Percentiles rank a stretch among this genome's conserved stretches.
phyloP scores from a whole-genome alignment of 2,797 vertebrate species.

The Lithobates sylvaticus region DNA sequence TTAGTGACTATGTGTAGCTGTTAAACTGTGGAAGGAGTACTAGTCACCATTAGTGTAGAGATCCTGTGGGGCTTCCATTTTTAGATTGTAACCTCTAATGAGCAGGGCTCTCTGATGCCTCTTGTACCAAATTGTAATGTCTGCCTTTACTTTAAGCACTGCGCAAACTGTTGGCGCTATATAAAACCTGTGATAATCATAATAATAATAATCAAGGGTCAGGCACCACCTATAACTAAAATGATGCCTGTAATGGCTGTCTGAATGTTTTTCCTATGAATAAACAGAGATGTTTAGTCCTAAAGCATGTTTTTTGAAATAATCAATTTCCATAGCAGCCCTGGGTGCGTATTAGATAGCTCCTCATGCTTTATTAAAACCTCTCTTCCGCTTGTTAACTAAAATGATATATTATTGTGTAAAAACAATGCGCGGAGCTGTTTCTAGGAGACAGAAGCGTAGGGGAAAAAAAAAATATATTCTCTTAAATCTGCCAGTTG shows the following conservation, averaged over 20 bases:
- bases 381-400: conserved; percentile 32
- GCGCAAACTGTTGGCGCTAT: too few species aligned
- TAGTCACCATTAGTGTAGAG: too few species aligned
- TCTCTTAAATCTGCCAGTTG: conserved; percentile 5
- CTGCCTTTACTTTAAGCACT: too few species aligned
- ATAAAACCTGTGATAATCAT: too few species aligned
- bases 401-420: conserved; percentile 45
- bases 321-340: conserved; percentile 49
- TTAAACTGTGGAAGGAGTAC: too few species aligned
- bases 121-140: too few species aligned
- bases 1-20: too few species aligned
- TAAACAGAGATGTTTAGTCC: neutral
- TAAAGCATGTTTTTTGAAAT: conserved; percentile 5
- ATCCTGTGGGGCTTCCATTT: too few species aligned
- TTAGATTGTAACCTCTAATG: too few species aligned
- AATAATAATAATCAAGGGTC: too few species aligned
- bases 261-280: neutral
- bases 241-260: neutral
- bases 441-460: conserved; percentile 21
- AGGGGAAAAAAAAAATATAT: neutral
- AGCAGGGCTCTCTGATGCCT: too few species aligned
- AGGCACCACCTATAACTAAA: neutral
- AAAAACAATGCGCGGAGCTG: conserved; percentile 23
- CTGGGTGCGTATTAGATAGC: conserved; percentile 73
- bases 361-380: conserved; percentile 77